Conservation (phyloP, 2,113 vertebrate genomes). For the Serinus canaria region DNA sequence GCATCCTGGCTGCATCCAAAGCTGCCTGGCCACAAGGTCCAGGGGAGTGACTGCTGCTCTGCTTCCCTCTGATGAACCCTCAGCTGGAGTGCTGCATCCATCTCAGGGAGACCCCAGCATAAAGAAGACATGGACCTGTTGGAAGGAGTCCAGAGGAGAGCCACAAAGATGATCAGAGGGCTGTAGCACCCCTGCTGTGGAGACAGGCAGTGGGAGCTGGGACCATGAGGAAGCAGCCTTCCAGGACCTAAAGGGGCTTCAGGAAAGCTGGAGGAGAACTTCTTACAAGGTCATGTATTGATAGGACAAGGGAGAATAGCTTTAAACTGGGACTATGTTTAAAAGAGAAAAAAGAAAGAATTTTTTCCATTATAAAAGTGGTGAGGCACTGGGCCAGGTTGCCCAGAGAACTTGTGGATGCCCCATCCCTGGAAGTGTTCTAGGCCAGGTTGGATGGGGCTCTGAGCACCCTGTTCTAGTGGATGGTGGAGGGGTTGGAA, state of each 20-base stretch:
- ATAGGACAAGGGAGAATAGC: not conserved
- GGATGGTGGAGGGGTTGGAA: not conserved
- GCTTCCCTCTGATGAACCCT: not conserved
- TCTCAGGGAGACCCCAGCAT: not conserved
- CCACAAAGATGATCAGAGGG: too few species aligned
- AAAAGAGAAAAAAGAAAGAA: not conserved
- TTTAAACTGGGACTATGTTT: not conserved
- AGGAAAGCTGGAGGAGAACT: not conserved
- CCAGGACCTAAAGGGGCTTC: not conserved
- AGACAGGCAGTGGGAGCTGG: not conserved
- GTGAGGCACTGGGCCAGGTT: not conserved
- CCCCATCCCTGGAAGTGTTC: not conserved
- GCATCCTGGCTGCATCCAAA: not conserved
- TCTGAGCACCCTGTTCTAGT: not conserved
- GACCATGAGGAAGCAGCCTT: not conserved
- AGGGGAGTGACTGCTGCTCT: not conserved
- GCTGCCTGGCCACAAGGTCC: not conserved
- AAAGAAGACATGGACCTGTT: not conserved
- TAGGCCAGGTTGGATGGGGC: not conserved
- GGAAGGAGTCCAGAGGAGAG: too few species aligned
- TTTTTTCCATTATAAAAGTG: not conserved
- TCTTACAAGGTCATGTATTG: not conserved
- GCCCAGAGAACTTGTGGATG: not conserved
- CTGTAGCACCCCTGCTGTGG: not conserved
- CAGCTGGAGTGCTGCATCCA: not conserved